Conservation (phyloP, 2,797 vertebrate genomes). For the Mus minutoides region DNA sequence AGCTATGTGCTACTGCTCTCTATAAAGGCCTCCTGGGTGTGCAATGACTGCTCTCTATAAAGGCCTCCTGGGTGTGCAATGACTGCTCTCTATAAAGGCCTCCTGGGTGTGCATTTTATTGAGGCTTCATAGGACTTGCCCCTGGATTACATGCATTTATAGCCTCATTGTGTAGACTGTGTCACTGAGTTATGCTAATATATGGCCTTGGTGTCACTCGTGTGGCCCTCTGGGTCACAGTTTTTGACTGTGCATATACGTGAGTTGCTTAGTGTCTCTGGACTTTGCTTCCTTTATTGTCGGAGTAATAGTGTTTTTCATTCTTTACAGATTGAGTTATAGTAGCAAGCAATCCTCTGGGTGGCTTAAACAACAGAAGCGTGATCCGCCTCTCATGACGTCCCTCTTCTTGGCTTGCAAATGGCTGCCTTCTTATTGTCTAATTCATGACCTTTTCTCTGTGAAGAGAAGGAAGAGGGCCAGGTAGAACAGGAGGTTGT, state of each 20-base stretch:
- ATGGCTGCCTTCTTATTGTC: neutral
- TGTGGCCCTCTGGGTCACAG: neutral
- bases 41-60: neutral
- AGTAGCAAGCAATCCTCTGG: accelerated
- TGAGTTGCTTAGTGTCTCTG: neutral
- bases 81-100: neutral
- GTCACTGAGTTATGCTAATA: neutral
- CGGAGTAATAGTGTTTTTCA: neutral
- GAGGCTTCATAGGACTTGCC: neutral
- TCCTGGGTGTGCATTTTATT: neutral
- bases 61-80: neutral
- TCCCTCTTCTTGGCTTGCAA: neutral
- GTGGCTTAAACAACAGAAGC: neutral
- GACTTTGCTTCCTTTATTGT: neutral
- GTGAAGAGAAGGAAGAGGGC: neutral
- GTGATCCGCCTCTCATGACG: neutral
- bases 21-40: neutral
- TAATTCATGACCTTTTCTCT: too few species aligned
- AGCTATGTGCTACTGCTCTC: neutral
- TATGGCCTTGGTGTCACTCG: neutral
- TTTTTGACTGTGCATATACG: neutral
- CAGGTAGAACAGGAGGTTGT: neutral
- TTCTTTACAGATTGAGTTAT: neutral
- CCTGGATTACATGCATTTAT: accelerated
- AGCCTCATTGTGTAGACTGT: too few species aligned